Percentiles rank a stretch among this genome's conserved stretches.
These are phyloP conservation scores for Leptinotarsa lineolata DNA, from an alignment of 1,140 invertebrate genomes.

Conservation along the genomic window DNA sequence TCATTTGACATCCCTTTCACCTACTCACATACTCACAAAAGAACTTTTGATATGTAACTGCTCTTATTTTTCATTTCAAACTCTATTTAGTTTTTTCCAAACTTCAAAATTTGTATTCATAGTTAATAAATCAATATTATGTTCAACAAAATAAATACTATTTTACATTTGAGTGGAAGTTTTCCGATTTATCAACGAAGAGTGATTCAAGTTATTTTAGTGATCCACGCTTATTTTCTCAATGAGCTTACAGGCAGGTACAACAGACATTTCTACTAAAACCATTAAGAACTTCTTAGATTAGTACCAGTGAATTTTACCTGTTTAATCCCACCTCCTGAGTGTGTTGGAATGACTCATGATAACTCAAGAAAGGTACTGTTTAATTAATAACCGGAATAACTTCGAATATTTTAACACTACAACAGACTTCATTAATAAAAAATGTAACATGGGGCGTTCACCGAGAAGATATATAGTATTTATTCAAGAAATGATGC, in stretches of 20 bases:
- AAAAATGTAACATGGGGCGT: constrained; percentile 39
- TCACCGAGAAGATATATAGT: constrained; percentile 37
- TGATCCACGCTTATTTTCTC: not conserved
- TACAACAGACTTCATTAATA: constrained; percentile 43
- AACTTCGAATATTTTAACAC: constrained; percentile 48
- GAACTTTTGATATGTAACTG: too few relatives aligned
- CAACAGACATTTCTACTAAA: not conserved
- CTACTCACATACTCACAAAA: too few relatives aligned
- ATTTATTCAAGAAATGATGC: constrained; percentile 43
- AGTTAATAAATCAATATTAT: too few relatives aligned
- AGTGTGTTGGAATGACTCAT: constrained; percentile 34
- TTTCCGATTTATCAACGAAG: too few relatives aligned
- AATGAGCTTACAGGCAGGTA: not conserved
- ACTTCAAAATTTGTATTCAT: too few relatives aligned
- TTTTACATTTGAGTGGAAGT: too few relatives aligned
- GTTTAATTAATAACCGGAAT: constrained; percentile 49
- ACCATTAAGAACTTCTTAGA: not conserved
- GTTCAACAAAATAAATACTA: too few relatives aligned
- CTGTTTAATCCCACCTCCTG: constrained; percentile 1
- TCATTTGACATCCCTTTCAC: too few relatives aligned
- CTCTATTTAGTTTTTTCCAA: too few relatives aligned
- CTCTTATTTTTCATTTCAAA: too few relatives aligned
- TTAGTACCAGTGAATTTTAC: not conserved
- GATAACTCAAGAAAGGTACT: constrained; percentile 37
- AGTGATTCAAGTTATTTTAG: too few relatives aligned